Base-by-base conservation (phyloP, 1,140 invertebrate genomes). In the Nephotettix cincticeps region DNA sequence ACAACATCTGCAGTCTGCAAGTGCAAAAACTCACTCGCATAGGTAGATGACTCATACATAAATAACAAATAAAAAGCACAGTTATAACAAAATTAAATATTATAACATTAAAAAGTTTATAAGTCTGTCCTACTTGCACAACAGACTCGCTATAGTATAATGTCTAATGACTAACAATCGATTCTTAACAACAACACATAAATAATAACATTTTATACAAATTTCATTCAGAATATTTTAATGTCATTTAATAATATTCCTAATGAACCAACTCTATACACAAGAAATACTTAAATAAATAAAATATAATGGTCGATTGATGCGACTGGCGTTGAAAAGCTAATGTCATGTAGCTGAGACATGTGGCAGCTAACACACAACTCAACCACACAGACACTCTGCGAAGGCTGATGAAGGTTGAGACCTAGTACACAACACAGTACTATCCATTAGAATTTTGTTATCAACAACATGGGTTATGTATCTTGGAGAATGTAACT, bases 221-320 rank as follows among this genome's bases (percentile, higher is more conserved):
- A 61, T 27, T 61, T 61, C 56, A 61, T 61, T n/a, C 6, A 61
- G 56, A 61, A 61, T 61, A 61, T 61, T 61, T 61, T 61, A 61
- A 61, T 61, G 56, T 61, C 56, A 61, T 61, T 61, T 51, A 11
- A 29, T 29, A 61, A 61, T 61, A 61, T 61, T 61, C 56, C 25
- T 25, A 61, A 61, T 61, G 56, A 61, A 61, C 56, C 56, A 61
- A 61, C 56, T 61, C 56, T 61, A 61, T 61, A 61, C 56, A 61
- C 56, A 61, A 61, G 56, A 61, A 51, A 61, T 61, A 61, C 27
- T 61, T 61, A 25, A 61, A 61, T 61, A 61, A 61, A 61, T 61
- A 61, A 61, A 61, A 61, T 61, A 29, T 28, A 29, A 11, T 61
- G 28, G 56, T 61, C 21, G 56, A 61, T 61, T 25, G 56, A 61